These are phyloP conservation scores for Leptinotarsa tumamoca DNA, from an alignment of 2,888 invertebrate species.

Conservation along the genomic window DNA sequence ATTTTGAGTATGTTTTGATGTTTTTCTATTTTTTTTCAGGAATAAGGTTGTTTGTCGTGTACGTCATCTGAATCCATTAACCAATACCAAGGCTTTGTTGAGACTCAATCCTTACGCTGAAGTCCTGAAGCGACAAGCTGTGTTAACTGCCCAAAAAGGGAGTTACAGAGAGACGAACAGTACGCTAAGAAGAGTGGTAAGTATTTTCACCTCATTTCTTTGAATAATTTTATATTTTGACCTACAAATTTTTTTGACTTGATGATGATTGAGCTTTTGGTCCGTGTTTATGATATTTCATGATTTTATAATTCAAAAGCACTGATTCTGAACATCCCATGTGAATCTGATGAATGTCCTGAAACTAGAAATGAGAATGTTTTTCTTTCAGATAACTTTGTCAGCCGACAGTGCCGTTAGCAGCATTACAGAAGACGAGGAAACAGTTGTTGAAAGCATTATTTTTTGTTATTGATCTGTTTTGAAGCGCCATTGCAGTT, in stretches of 20 bases:
- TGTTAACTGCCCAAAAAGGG: slow-evolving; percentile 76
- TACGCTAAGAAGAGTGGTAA: slow-evolving; percentile 84
- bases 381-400: slow-evolving; percentile 52
- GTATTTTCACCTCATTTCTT: slow-evolving; percentile 57
- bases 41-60: slow-evolving; percentile 82
- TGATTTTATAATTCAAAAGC: slow-evolving; percentile 53
- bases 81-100: slow-evolving; percentile 88
- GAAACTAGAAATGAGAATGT: background rate
- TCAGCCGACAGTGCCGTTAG: slow-evolving; percentile 66
- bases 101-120: slow-evolving; percentile 95
- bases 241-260: background rate
- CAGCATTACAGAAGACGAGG: slow-evolving; percentile 67
- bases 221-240: too few species aligned
- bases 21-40: slow-evolving; percentile 64
- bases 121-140: slow-evolving; percentile 88
- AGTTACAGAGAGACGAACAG: slow-evolving; percentile 71
- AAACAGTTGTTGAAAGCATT: slow-evolving; percentile 68
- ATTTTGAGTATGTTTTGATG: too few species aligned
- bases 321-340: slow-evolving; percentile 37
- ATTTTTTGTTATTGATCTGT: too few species aligned
- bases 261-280: slow-evolving; percentile 49
- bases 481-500: slow-evolving; percentile 35
- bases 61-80: slow-evolving; percentile 96
- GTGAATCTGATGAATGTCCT: background rate
- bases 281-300: slow-evolving; percentile 60